Conservation (phyloP, 1,140 invertebrate species). For the Apolygus lucorum region DNA sequence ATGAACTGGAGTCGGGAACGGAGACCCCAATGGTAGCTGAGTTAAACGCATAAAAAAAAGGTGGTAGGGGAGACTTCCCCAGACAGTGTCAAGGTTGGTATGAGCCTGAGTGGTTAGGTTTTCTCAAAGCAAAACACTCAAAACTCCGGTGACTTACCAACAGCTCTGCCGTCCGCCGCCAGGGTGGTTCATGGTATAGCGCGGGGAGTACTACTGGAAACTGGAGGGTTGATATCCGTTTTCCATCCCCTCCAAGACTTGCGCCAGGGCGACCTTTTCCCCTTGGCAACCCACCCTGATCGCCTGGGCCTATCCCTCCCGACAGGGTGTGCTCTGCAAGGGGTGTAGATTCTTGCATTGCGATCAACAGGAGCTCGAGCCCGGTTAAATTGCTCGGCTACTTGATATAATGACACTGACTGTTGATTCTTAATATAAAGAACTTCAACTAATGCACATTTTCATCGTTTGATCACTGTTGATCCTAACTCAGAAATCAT, state of each 20-base stretch:
- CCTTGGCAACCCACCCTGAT: background rate
- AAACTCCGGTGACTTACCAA: no score
- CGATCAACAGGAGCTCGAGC: background rate
- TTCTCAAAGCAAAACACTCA: no score
- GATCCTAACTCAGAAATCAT: no score
- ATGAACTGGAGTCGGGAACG: slow-evolving; percentile 4
- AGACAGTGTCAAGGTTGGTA: background rate
- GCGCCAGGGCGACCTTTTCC: background rate
- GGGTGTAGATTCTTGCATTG: background rate
- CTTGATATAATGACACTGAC: no score
- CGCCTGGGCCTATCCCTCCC: no score
- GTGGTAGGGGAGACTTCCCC: background rate
- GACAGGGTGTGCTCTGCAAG: background rate
- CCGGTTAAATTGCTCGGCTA: no score
- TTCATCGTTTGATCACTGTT: no score
- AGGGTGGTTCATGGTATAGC: background rate
- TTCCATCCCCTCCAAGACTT: background rate
- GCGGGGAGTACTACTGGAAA: background rate
- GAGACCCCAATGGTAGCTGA: background rate
- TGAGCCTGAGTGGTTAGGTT: background rate
- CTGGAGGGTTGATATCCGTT: background rate
- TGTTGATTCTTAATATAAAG: no score
- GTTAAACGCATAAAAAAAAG: background rate
- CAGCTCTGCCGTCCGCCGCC: background rate
- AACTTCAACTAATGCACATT: no score